A percentile compares a stretch with the other conserved stretches of the same genome.
These are phyloP conservation scores for Erpobdella octoculata DNA, from an alignment of 2,888 invertebrate species.

Conservation along the genomic window DNA sequence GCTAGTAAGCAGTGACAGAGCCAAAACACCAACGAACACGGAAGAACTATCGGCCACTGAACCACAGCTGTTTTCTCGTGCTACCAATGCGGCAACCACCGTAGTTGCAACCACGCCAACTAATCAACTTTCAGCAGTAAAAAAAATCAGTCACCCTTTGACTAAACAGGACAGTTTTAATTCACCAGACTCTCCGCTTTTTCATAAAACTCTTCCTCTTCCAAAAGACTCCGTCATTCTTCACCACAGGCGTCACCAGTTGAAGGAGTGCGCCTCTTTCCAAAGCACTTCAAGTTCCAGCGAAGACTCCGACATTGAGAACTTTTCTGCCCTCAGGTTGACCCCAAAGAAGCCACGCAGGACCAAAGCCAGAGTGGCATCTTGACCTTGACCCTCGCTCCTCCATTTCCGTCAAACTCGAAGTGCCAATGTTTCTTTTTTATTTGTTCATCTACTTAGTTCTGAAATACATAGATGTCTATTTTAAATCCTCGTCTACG, in stretches of 20 bases:
- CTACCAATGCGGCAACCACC: background rate
- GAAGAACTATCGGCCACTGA: background rate
- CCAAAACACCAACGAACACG: slow-evolving; percentile 9
- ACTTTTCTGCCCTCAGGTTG: background rate
- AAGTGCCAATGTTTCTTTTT: too few species aligned
- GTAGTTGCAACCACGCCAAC: too few species aligned
- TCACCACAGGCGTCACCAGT: slow-evolving; percentile 21
- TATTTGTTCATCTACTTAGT: too few species aligned
- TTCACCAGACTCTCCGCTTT: slow-evolving; percentile 28
- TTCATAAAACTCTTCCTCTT: slow-evolving; percentile 30
- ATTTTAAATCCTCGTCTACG: too few species aligned
- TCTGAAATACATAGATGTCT: too few species aligned
- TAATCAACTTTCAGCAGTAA: background rate
- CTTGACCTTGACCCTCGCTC: too few species aligned
- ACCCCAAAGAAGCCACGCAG: background rate
- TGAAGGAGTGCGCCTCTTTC: background rate
- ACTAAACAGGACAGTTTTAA: slow-evolving; percentile 32
- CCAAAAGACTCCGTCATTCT: slow-evolving; percentile 33
- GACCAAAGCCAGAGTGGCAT: too few species aligned
- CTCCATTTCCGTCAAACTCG: too few species aligned
- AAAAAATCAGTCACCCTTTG: background rate
- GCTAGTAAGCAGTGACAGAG: background rate
- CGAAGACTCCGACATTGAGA: slow-evolving; percentile 2
- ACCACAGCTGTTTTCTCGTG: background rate
- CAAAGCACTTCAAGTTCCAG: background rate